Conservation (phyloP, 2,888 invertebrate species). For the Nephrotoma guestfalica region DNA sequence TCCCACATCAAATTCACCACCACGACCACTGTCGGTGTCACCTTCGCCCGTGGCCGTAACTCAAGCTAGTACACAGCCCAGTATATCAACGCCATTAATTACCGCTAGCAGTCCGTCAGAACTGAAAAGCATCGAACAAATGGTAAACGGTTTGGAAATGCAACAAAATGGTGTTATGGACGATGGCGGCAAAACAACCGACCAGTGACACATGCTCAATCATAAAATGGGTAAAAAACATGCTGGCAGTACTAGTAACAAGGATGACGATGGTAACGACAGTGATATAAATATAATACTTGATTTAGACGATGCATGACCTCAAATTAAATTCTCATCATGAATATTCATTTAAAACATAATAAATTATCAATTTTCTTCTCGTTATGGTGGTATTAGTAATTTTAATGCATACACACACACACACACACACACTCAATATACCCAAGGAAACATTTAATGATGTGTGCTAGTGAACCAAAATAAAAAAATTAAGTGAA, state of each 20-base stretch:
- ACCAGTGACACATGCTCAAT: constrained; percentile 1
- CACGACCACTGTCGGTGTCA: constrained; percentile 32
- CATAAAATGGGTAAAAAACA: background rate
- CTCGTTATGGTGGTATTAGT: background rate
- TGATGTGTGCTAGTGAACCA: background rate
- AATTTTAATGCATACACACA: too few species aligned
- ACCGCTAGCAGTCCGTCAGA: constrained; percentile 40
- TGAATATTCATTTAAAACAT: background rate
- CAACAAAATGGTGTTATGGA: constrained; percentile 39
- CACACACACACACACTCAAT: background rate
- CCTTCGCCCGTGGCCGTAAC: constrained; percentile 18
- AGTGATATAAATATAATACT: constrained; percentile 4
- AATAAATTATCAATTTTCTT: background rate
- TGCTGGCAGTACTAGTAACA: constrained; percentile 13
- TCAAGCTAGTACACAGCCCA: constrained; percentile 37
- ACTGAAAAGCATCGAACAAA: constrained; percentile 91
- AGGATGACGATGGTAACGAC: constrained; percentile 22
- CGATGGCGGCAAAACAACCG: background rate
- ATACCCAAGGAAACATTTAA: background rate
- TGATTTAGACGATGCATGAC: constrained; percentile 8
- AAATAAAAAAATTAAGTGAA: background rate
- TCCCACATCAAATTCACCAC: constrained; percentile 31
- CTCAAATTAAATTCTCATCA: background rate
- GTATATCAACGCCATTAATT: constrained; percentile 34
- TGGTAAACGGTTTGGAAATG: constrained; percentile 91